Evolutionary conservation across 2,888 invertebrate genomes (phyloP).

Genomic region (Trichopria drosophilae): DNA sequence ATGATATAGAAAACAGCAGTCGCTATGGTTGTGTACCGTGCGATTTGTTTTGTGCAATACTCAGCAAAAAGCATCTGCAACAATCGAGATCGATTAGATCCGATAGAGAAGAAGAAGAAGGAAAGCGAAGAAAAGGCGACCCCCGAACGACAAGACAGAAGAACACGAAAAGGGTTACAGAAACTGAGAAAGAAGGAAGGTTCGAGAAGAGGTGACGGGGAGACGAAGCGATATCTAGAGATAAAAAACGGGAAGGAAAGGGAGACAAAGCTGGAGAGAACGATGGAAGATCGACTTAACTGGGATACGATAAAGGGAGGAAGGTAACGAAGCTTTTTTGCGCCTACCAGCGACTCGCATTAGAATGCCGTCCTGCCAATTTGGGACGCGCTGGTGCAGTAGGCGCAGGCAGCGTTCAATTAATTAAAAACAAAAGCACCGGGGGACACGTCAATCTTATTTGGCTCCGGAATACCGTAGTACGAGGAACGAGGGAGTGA

Average conservation of each 20-base stretch:
- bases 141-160: too few relatives aligned
- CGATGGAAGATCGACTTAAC: not conserved
- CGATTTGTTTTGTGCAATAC: too few relatives aligned
- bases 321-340: slow-evolving; percentile 41
- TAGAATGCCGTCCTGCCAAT: slow-evolving; percentile 54
- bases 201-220: too few relatives aligned
- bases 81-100: too few relatives aligned
- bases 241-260: slow-evolving; percentile 5
- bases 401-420: slow-evolving; percentile 44
- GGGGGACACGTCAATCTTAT: slow-evolving; percentile 53
- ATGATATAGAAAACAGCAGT: too few relatives aligned
- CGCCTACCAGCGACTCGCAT: slow-evolving; percentile 43
- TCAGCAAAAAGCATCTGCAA: too few relatives aligned
- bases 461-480: slow-evolving; percentile 42
- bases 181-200: too few relatives aligned
- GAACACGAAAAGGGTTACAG: too few relatives aligned
- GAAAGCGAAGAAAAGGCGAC: too few relatives aligned
- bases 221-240: slow-evolving; percentile 8
- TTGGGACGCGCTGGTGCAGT: slow-evolving; percentile 42
- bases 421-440: slow-evolving; percentile 54
- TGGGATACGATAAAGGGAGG: slow-evolving; percentile 5
- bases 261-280: not conserved
- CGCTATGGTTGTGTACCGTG: too few relatives aligned
- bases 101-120: too few relatives aligned
- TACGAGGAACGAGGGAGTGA: slow-evolving; percentile 10